A percentile compares a stretch with the other conserved stretches of the same genome.
Conservation (phyloP, 2,888 invertebrate species). For the Pristionchus maxplancki region DNA sequence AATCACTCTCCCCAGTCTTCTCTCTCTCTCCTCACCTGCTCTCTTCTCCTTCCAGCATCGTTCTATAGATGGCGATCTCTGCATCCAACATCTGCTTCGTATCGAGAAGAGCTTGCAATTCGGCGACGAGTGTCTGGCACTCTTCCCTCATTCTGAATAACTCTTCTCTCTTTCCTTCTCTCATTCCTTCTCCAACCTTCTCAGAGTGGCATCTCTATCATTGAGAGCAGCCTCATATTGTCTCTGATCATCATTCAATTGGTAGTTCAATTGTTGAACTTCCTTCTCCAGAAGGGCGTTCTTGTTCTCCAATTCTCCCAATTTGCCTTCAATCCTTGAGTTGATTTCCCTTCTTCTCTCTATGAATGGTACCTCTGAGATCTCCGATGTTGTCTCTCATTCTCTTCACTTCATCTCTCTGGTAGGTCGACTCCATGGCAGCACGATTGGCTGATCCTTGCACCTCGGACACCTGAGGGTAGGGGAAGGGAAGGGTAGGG, state of each 20-base stretch:
- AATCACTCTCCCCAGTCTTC: not conserved
- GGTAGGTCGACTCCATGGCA: slow-evolving; percentile 80
- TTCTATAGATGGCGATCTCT: slow-evolving; percentile 82
- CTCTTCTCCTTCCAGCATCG: slow-evolving; percentile 81
- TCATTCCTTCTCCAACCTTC: slow-evolving; percentile 56
- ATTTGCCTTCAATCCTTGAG: slow-evolving; percentile 63
- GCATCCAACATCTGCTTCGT: slow-evolving; percentile 81
- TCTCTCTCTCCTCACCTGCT: slow-evolving; percentile 74
- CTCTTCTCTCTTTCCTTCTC: not conserved
- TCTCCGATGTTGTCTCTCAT: slow-evolving; percentile 78
- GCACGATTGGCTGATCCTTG: slow-evolving; percentile 77
- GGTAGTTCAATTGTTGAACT: slow-evolving; percentile 77
- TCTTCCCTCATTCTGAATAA: slow-evolving; percentile 76
- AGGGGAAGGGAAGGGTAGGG: too few relatives aligned
- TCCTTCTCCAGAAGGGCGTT: slow-evolving; percentile 70
- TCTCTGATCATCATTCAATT: slow-evolving; percentile 79
- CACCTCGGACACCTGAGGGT: slow-evolving; percentile 74
- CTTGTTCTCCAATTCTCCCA: slow-evolving; percentile 69
- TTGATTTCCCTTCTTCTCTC: slow-evolving; percentile 57
- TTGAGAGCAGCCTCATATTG: slow-evolving; percentile 78
- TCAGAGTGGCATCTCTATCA: slow-evolving; percentile 77
- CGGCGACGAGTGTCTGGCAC: slow-evolving; percentile 78
- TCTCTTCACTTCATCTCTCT: slow-evolving; percentile 79
- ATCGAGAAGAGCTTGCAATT: slow-evolving; percentile 78
- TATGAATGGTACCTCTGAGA: slow-evolving; percentile 76